Base-by-base conservation (phyloP, 2,113 vertebrate species). In the Sisor rabdophorus region DNA sequence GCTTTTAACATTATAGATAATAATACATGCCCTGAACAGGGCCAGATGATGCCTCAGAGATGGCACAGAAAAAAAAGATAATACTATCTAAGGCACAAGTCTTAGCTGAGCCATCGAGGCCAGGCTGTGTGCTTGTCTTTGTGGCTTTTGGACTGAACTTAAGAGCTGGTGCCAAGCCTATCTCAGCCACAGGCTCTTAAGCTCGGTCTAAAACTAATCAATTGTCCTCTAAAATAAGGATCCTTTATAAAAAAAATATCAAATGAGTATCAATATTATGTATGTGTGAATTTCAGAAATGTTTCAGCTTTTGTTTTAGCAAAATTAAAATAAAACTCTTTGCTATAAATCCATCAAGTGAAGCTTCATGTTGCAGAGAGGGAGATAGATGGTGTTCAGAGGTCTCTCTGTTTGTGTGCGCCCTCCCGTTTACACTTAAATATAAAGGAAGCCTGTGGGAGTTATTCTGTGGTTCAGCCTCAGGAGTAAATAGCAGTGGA, bases 1-100 rank as follows among this genome's bases (percentile, higher is more conserved):
- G 76, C 78, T 72, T 86, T 71, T 83, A 79, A 73, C 81, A 79
- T 85, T 85, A 87, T 78, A 86, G 87, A 86, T 82, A 79, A 84
- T 87, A 88, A 85, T 83, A 80, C 76, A 75, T 70, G 82, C 80
- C 81, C 81, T 80, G 85, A 84, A 87, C 81, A 77, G 79, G 80
- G 80, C 81, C 78, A 86, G 81, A 87, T 75, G 80, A 36, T 76
- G 70, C 77, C 70, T 75, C 55, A 74, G 75, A 81, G 16, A 28
- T 17, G 53, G 13, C 17, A 32, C 48, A 53, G 56, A 72, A 60
- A 47, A 74, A 65, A 10, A 22, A 67, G 79, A 68, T 40, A 67
- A 65, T 32, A 60, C n/a, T 36, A 54, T 22, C 22, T 1, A 2
- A 72, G 69, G 32, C 70, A 58, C 20, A 16, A 52, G 40, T 54